Evolutionary conservation across 2,888 invertebrate genomes (phyloP).

Genomic region (Trilocha varians): DNA sequence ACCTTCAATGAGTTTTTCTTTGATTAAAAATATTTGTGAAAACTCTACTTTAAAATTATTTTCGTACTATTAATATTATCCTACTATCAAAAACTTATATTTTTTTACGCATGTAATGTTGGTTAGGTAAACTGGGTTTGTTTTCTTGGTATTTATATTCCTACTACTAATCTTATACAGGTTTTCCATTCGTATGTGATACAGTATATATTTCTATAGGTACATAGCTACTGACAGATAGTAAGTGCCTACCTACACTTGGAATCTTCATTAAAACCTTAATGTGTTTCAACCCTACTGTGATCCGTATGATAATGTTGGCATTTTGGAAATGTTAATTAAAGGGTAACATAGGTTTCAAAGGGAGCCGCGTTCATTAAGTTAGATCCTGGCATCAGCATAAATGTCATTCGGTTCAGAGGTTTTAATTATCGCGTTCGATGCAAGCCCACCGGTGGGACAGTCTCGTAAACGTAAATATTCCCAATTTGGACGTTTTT

Average conservation of each 20-base stretch:
- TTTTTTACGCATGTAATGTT: too few species aligned
- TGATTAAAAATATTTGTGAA: too few species aligned
- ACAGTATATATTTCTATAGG: background rate
- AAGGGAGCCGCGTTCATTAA: constrained; percentile 54
- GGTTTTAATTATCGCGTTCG: constrained; percentile 56
- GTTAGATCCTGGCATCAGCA: constrained; percentile 51
- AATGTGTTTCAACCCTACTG: background rate
- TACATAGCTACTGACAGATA: background rate
- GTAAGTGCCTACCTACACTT: too few species aligned
- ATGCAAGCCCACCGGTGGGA: constrained; percentile 43
- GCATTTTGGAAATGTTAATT: constrained; percentile 44
- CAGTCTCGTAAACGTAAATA: constrained; percentile 6
- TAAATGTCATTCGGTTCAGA: constrained; percentile 59
- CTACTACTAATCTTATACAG: too few species aligned
- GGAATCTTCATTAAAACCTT: background rate
- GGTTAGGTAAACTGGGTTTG: too few species aligned
- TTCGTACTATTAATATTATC: too few species aligned
- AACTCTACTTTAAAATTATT: too few species aligned
- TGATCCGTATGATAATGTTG: constrained; percentile 1
- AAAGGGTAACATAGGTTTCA: constrained; percentile 33
- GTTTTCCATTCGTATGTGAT: background rate
- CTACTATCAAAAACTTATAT: too few species aligned
- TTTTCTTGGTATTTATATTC: too few species aligned
- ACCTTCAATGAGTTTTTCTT: too few species aligned
- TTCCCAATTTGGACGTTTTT: background rate